These are phyloP conservation scores for Hydropsyche betteni DNA, from an alignment of 2,888 invertebrate species.

Conservation along the genomic window DNA sequence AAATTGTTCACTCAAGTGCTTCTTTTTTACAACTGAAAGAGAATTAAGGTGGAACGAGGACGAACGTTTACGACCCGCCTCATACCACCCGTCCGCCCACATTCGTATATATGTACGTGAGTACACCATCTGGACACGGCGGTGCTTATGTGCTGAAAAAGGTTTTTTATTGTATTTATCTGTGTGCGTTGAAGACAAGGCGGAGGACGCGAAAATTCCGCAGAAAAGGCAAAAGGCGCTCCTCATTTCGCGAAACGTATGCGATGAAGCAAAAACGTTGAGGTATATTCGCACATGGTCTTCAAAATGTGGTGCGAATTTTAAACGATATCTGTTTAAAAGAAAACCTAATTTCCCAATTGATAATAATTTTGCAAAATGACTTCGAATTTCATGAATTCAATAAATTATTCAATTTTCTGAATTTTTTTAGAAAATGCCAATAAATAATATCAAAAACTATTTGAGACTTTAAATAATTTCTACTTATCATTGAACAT, in stretches of 20 bases:
- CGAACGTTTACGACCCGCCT: conserved; percentile 31
- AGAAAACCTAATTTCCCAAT: too few species aligned
- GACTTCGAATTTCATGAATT: too few species aligned
- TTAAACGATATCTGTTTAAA: too few species aligned
- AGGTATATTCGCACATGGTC: conserved; percentile 24
- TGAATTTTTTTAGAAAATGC: too few species aligned
- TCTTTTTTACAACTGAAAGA: conserved; percentile 49
- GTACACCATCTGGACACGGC: neutral
- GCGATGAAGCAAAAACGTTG: conserved; percentile 50
- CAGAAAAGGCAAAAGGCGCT: conserved; percentile 43
- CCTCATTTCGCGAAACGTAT: conserved; percentile 46
- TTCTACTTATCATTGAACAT: too few species aligned
- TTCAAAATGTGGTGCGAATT: too few species aligned
- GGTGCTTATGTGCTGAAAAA: too few species aligned
- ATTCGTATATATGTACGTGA: conserved; percentile 4
- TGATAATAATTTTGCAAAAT: too few species aligned
- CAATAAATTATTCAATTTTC: too few species aligned
- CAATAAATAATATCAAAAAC: too few species aligned
- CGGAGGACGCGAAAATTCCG: conserved; percentile 32
- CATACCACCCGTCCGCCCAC: conserved; percentile 7
- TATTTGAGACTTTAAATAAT: too few species aligned
- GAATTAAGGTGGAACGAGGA: conserved; percentile 43
- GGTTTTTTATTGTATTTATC: too few species aligned
- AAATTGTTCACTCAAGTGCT: conserved; percentile 48
- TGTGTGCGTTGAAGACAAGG: conserved; percentile 18